Conservation (phyloP, 2,113 vertebrate genomes). For the Tauraco erythrolophus region DNA sequence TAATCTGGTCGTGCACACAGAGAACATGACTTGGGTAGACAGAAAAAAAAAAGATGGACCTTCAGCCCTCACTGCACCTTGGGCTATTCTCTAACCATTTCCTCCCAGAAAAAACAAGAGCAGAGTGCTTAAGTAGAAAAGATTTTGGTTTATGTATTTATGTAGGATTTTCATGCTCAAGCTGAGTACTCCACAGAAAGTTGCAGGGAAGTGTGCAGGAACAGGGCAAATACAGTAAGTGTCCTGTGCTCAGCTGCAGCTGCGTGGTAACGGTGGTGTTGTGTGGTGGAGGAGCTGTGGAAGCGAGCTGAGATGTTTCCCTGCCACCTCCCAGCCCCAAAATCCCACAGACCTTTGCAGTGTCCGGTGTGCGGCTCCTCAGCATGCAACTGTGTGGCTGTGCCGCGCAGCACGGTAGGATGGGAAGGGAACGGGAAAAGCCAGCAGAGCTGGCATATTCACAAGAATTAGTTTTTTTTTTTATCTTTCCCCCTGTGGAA, state of each 20-base stretch:
- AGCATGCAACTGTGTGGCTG: fast-evolving
- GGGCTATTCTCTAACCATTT: neutral
- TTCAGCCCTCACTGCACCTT: neutral
- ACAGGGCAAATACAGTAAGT: neutral
- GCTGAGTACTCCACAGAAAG: neutral
- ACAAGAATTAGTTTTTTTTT: neutral
- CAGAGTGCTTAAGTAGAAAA: neutral
- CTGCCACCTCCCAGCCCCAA: neutral
- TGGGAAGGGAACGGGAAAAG: neutral
- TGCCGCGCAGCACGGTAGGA: neutral
- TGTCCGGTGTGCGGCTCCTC: fast-evolving
- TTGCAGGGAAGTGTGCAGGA: neutral
- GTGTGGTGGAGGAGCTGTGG: neutral
- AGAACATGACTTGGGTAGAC: neutral
- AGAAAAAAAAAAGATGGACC: neutral
- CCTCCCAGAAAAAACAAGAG: neutral
- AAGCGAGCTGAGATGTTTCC: neutral
- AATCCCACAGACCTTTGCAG: neutral
- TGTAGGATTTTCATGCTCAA: neutral
- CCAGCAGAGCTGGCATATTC: neutral
- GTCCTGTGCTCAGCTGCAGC: neutral
- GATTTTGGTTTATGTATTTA: neutral
- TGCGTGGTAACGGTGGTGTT: fast-evolving
- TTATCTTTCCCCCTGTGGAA: neutral
- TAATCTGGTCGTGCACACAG: fast-evolving